Evolutionary conservation across 2,797 vertebrate species (phyloP), one percentile per base, ranked within the genome.

Genomic region (Bovichtus variegatus): DNA sequence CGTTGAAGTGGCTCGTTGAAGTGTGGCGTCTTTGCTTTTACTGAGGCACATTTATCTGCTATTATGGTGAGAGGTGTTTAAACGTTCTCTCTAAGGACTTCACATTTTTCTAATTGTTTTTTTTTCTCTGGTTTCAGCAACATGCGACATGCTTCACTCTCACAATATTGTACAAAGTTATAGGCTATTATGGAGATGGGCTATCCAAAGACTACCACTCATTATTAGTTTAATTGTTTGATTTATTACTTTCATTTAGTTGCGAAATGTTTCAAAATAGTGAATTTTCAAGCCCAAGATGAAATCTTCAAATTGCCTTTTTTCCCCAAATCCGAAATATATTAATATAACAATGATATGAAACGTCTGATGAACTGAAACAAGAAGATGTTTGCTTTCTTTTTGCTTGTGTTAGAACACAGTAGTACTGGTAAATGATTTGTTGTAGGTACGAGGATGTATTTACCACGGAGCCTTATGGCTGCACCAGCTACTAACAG

Each of bases 1-100:
- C 61, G 59, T 59, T 79, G 25, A 72, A 82, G 68, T 68, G 61
- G 43, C 16, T 80, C 5, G 5, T 54, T 63, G 41, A 59, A 80
- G 58, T 49, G 49, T 60, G 36, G 15, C 21, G n/a, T 65, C 6
- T 64, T 43, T 44, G 19, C 41, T 81, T 78, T 74, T 31, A 31
- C 21, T 38, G 13, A 59, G 5, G 53, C 10, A 44, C 5, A 40
- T 74, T 27, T 49, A n/a, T 59, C n/a, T 55, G 18, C 31, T 58
- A 2, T 62, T 59, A 58, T 5, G 21, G 5, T 53, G 18, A 71
- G 34, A 68, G 51, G 51, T 43, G 38, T 71, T 65, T 29, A 38
- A 47, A 67, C 19, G 31, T 78, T 60, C 66, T 43, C 27, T 79
- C 7, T 19, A 18, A 27, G 54, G 29, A 36, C 29, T 6, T 23